Percentiles rank a stretch among this genome's conserved stretches.
Conservation (phyloP, 2,888 invertebrate species). For the Acanthosepion pharaonis region DNA sequence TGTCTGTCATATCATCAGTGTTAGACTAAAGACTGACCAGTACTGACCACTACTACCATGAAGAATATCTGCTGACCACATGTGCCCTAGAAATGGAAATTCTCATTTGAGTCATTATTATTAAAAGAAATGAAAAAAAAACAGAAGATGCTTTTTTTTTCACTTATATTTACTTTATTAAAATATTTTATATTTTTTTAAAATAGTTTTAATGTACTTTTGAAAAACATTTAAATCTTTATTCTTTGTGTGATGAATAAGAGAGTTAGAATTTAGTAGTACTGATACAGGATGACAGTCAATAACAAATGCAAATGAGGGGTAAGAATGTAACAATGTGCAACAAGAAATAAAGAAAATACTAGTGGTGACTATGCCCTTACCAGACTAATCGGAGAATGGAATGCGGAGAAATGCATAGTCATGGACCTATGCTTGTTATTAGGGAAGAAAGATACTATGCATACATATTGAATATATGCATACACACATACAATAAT, state of each 20-base stretch:
- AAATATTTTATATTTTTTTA: neutral
- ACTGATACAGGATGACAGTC: neutral
- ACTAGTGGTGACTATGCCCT: neutral
- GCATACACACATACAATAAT: neutral
- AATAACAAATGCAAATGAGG: neutral
- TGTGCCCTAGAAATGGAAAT: neutral
- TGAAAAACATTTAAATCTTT: neutral
- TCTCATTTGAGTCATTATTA: conserved; percentile 2
- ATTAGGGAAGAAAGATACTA: neutral
- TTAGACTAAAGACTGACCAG: conserved; percentile 33
- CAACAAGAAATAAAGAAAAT: conserved; percentile 33
- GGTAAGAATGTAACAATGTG: neutral
- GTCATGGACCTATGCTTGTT: neutral
- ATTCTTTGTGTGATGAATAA: neutral
- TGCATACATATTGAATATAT: neutral
- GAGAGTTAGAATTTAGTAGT: neutral
- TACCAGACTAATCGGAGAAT: neutral
- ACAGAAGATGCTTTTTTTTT: too few relatives aligned
- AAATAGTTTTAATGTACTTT: neutral
- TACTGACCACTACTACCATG: conserved; percentile 23
- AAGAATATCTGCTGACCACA: conserved; percentile 33
- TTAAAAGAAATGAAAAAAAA: neutral
- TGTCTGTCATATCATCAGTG: conserved; percentile 33
- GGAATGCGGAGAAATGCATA: neutral
- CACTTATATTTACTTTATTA: neutral